Conservation (phyloP, 2,888 invertebrate species). For the Dryocosmus kuriphilus region DNA sequence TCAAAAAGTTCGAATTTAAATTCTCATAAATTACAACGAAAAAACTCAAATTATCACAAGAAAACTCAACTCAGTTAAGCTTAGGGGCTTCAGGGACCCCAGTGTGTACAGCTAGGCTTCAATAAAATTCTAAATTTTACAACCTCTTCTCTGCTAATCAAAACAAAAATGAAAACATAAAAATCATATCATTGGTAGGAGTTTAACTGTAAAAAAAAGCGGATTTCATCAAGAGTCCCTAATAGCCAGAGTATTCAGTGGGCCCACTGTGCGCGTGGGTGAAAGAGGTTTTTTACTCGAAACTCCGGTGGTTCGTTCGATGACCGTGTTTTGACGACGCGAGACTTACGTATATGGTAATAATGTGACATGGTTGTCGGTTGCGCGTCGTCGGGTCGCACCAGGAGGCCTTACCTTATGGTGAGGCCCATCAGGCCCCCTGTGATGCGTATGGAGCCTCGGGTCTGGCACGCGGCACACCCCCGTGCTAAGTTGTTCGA, state of each 20-base stretch:
- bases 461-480: slow-evolving; percentile 75
- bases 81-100: background rate
- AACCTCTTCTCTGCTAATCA: background rate
- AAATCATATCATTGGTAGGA: background rate
- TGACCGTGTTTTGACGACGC: slow-evolving; percentile 73
- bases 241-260: slow-evolving; percentile 53
- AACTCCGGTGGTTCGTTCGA: slow-evolving; percentile 53
- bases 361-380: slow-evolving; percentile 77
- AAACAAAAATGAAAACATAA: background rate
- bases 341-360: slow-evolving; percentile 74
- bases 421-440: slow-evolving; percentile 71
- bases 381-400: slow-evolving; percentile 76
- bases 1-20: no score
- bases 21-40: no score
- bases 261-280: slow-evolving; percentile 58
- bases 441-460: slow-evolving; percentile 72
- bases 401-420: slow-evolving; percentile 75
- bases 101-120: background rate
- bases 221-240: slow-evolving; percentile 47
- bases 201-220: background rate
- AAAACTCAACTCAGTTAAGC: no score
- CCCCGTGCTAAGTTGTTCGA: slow-evolving; percentile 63
- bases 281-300: slow-evolving; percentile 53
- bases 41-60: no score
- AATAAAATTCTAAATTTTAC: background rate